Base-by-base conservation (phyloP, 2,888 invertebrate species). In the Diplazon laetatorius region DNA sequence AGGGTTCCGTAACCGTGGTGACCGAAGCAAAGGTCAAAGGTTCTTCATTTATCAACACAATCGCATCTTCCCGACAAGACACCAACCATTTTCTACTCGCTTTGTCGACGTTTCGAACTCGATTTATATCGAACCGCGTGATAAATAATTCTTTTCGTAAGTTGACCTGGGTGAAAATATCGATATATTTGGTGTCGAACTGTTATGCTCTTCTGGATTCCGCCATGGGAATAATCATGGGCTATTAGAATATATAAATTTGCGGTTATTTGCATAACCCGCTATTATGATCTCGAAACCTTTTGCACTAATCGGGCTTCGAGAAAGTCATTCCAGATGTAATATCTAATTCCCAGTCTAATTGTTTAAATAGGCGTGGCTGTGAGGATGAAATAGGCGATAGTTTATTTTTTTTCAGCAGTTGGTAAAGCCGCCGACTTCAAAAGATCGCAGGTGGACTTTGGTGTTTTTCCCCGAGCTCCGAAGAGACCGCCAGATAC, bases 21-120 rank as follows among this genome's bases (percentile, higher is more conserved):
- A 60, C 74, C 59, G 63, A 59, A 70, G 75, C 2, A 78, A 78
- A 78, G 75, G 75, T 78, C 71, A 71, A 68, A 78, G 71, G 71
- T 62, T 70, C 68, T 42, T 30, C 55, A 66, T 37, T 35, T 25
- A 39, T 37, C 46, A 48, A 62, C 75, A 63, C 75, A 72, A 75
- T 79, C 57, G 42, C 44, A 50, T 75, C 35, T 68, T 42, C 37
- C 35, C 5, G 30, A 57, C 30, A 35, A 30, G 60, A 60, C 59
- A 50, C 59, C 48, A 60, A 70, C 70, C 52, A 75, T 74, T 74
- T 71, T 75, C 66, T 76, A 44, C 16, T 50, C 20, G 30, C 62
- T 62, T 74, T 78, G 50, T 60, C 46, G 39, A 55, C 52, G 57
- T 63, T 68, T 22, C 44, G 30, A 9, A 25, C n/a, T 1, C 16